Base-by-base conservation (phyloP, 37 sponge, comb jelly and placozoan genomes). In the Geodia barretti region DNA sequence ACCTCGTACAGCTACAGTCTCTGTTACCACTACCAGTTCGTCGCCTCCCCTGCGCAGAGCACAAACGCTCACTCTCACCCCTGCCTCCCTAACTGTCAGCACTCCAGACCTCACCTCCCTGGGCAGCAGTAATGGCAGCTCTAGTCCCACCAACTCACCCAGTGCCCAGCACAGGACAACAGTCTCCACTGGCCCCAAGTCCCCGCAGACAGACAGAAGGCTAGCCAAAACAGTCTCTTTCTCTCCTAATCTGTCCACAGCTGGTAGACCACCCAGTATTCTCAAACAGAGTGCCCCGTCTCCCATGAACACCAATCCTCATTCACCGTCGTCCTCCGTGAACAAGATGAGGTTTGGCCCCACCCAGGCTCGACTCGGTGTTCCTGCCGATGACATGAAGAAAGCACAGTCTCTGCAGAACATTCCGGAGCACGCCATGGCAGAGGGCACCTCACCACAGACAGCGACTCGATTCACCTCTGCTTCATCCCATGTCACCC, bases 371-470 rank as follows among this genome's bases (percentile, higher is more conserved):
- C 25, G 31, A 30, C 34, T 68, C 33, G 20, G 3, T 31, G 68
- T 68, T 1, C 68, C 31, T 32, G 21, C 75, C 74, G 34, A 26
- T 2, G 63, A 47, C 8, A 19, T 72, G 23, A 74, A 58, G 75
- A 42, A 47, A 31, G 60, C 75, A 3, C 28, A 32, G 17, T 81
- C 81, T 36, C 72, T 81, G 8, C 72, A 72, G 28, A 39, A 72
- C 60, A 81, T 72, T 21, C 72, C 60, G 1, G 60, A 71, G 19
- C 29, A 72, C 37, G 69, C 54, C 68, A 31, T 29, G 0, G n/a
- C 41, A 5, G 43, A 3, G 0, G 64, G 17, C 5, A 31, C 41
- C 61, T 1, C 37, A 3, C 7, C 61, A 9, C 3, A 25, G 0
- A 14, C 61, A 32, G 62, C 25, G 25, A 20, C 28, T 7, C 70